A percentile compares a stretch with the other conserved stretches of the same genome.
phyloP scores from a whole-genome alignment of 2,888 invertebrate genomes.

The Caenorhabditis plicata region DNA sequence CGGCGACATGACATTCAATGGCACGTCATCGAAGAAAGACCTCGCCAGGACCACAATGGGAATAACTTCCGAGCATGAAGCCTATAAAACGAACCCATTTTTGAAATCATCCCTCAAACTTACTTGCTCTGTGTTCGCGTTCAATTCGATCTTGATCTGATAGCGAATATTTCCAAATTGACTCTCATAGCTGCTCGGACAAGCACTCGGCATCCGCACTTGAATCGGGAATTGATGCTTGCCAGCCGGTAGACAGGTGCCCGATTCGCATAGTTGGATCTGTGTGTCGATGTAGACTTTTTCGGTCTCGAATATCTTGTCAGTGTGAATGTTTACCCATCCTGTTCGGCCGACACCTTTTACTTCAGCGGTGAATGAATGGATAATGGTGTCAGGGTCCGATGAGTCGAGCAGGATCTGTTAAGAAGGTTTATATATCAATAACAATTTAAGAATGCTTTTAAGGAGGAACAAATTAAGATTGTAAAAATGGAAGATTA shows the following conservation, averaged over 20 bases:
- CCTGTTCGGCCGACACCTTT: conserved; percentile 55
- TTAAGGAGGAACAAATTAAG: too few species aligned
- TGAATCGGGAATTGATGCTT: conserved; percentile 60
- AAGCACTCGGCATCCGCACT: conserved; percentile 50
- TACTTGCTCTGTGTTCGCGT: conserved; percentile 58
- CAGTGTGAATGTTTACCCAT: conserved; percentile 64
- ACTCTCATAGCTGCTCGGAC: conserved; percentile 58
- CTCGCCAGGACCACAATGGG: conserved; percentile 59
- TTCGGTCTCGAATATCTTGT: conserved; percentile 64
- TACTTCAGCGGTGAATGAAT: conserved; percentile 41
- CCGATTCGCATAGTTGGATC: conserved; percentile 45
- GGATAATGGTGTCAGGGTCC: conserved; percentile 58
- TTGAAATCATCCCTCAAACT: background rate
- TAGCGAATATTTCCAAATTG: conserved; percentile 62
- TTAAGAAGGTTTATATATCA: too few species aligned
- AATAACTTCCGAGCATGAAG: conserved; percentile 56
- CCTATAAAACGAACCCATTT: conserved; percentile 32
- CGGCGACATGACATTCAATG: conserved; percentile 52
- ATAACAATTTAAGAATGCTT: too few species aligned
- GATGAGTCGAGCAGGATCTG: conserved; percentile 57
- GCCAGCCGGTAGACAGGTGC: conserved; percentile 47
- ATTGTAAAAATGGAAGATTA: too few species aligned
- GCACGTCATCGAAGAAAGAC: conserved; percentile 61
- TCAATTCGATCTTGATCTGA: conserved; percentile 51
- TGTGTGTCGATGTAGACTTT: conserved; percentile 51